Evolutionary conservation across 2,888 invertebrate genomes (phyloP).

Genomic region (Epistrophe grossulariae): DNA sequence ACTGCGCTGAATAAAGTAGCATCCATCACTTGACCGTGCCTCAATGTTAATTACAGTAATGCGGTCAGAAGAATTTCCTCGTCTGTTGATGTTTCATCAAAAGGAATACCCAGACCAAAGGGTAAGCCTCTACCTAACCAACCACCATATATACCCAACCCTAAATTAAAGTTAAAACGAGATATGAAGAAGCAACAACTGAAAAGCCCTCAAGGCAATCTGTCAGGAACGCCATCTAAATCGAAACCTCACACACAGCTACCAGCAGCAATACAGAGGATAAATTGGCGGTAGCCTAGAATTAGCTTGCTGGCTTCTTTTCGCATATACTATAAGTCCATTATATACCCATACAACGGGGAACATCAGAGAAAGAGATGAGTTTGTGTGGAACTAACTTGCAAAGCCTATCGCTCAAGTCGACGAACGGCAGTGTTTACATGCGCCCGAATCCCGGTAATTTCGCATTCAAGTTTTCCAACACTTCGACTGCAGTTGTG

Average conservation of each 20-base stretch:
- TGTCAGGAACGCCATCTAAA: conserved; percentile 55
- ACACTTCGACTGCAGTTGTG: no score
- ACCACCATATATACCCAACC: conserved; percentile 23
- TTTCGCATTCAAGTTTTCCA: conserved; percentile 61
- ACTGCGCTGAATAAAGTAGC: conserved; percentile 64
- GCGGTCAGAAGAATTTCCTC: conserved; percentile 49
- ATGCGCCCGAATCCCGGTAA: conserved; percentile 66
- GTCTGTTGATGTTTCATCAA: conserved; percentile 48
- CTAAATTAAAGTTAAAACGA: conserved; percentile 59
- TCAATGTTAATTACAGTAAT: conserved; percentile 73
- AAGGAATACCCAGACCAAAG: conserved; percentile 55
- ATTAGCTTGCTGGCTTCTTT: conserved; percentile 61
- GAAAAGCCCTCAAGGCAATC: conserved; percentile 52
- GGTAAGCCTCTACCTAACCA: conserved; percentile 37
- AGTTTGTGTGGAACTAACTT: not conserved
- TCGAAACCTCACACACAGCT: conserved; percentile 55
- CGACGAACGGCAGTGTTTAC: conserved; percentile 62
- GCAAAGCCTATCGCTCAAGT: conserved; percentile 32
- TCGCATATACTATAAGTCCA: conserved; percentile 44
- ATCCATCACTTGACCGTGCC: conserved; percentile 58
- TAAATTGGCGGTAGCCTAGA: conserved; percentile 72
- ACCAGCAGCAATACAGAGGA: conserved; percentile 24
- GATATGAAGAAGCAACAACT: conserved; percentile 36
- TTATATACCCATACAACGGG: conserved; percentile 20
- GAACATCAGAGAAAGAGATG: not conserved